Base-by-base conservation (phyloP, 2,113 vertebrate species). In the Xerus inauris region DNA sequence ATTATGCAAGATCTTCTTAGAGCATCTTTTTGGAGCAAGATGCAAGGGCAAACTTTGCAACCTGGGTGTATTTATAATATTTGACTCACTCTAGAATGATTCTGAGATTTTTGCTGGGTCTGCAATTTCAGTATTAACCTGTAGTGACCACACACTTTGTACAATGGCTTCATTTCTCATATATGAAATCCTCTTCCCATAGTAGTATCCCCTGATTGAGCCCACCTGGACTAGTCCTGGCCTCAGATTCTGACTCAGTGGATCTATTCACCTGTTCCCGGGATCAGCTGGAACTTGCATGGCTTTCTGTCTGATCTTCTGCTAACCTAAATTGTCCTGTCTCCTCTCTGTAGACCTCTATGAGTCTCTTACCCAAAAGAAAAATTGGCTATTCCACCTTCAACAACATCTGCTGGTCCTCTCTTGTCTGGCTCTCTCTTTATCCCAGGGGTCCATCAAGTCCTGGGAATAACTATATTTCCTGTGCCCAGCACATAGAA, bases 31-130 rank as follows among this genome's bases (percentile, higher is more conserved):
- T n/a, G n/a, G n/a, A n/a, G n/a, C n/a, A n/a, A n/a, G n/a, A n/a
- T n/a, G n/a, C n/a, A n/a, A n/a, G n/a, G n/a, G n/a, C n/a, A n/a
- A n/a, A n/a, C n/a, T n/a, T n/a, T n/a, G n/a, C n/a, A n/a, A n/a
- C n/a, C n/a, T n/a, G n/a, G n/a, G n/a, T n/a, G n/a, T 97, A 91
- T 93, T 96, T 94, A 91, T 96, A 89, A 86, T n/a, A 47, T 87
- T 92, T 95, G 75, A 91, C 83, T 97, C 91, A 89, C 87, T 97
- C 81, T 65, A 71, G 83, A 97, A 76, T 47, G 72, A 89, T 87
- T 95, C 75, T 91, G 57, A 51, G 85, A 93, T 76, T 94, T 97
- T 95, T 95, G 91, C 91, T 96, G 89, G 97, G 95, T 87, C 96
- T 75, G 24, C 45, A 30, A 76, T 79, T 87, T 94, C 45, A 80